These are phyloP conservation scores for Philaethria dido DNA, from an alignment of 2,888 invertebrate genomes.

Conservation along the genomic window DNA sequence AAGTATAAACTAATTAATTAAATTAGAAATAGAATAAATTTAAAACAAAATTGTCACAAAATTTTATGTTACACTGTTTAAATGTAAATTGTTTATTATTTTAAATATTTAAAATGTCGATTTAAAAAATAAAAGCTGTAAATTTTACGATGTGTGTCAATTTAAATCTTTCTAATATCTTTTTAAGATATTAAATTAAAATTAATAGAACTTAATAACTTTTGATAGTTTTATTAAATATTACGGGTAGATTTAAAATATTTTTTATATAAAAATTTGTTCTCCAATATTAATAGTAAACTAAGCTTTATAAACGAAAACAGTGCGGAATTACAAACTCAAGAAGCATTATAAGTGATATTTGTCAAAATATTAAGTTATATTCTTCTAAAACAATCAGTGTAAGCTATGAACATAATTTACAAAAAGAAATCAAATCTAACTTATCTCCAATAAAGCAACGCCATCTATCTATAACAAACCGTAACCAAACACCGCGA, in stretches of 20 bases:
- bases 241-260: neutral
- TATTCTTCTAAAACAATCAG: neutral
- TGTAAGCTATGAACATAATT: neutral
- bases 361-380: too few species aligned
- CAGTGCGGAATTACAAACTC: too few species aligned
- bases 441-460: neutral
- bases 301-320: too few species aligned
- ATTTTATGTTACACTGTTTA: neutral
- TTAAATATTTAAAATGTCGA: neutral
- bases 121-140: neutral
- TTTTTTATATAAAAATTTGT: neutral
- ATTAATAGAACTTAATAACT: too few species aligned
- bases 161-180: neutral
- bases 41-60: neutral
- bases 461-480: conserved; percentile 52
- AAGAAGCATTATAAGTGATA: too few species aligned
- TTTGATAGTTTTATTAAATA: neutral
- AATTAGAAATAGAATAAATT: neutral
- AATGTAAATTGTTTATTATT: neutral
- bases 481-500: conserved; percentile 44
- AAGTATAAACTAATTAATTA: neutral
- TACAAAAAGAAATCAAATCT: neutral
- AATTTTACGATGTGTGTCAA: neutral
- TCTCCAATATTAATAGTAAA: too few species aligned
- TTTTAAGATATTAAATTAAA: too few species aligned